Conservation (phyloP, 1,140 invertebrate species). For the Streblospio benedicti region DNA sequence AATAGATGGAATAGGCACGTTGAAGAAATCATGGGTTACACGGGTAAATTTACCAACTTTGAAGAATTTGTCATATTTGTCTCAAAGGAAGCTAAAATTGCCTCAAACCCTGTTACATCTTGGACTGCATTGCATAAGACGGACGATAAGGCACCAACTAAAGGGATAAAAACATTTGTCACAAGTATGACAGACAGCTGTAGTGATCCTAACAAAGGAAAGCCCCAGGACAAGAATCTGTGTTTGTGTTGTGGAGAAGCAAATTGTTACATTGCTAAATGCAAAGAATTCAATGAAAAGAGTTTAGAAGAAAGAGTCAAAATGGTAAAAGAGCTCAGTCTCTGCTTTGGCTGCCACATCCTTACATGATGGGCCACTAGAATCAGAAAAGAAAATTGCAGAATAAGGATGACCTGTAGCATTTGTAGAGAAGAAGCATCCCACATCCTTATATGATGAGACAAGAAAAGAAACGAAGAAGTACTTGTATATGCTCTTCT, state of each 20-base stretch:
- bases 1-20: conserved; percentile 17
- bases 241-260: too few species aligned
- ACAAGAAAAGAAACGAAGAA: too few species aligned
- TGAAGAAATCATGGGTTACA: too few species aligned
- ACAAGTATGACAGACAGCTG: too few species aligned
- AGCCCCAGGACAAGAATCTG: too few species aligned
- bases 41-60: too few species aligned
- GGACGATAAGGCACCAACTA: too few species aligned
- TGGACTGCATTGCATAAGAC: too few species aligned
- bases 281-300: neutral
- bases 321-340: conserved; percentile 5
- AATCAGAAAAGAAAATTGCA: neutral
- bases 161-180: too few species aligned
- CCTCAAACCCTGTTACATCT: conserved; percentile 22
- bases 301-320: neutral
- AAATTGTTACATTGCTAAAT: too few species aligned
- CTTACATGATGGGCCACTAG: neutral
- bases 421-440: conserved; percentile 4
- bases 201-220: too few species aligned
- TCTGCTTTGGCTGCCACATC: conserved; percentile 13
- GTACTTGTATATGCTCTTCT: conserved; percentile 11
- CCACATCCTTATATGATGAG: too few species aligned
- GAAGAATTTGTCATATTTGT: conserved; percentile 20
- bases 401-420: neutral
- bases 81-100: conserved; percentile 19